Percentiles rank a stretch among this genome's conserved stretches.
These are phyloP conservation scores for Zoanthus sociatus DNA, from an alignment of 92 coral and sea anemone genomes.

Conservation along the genomic window DNA sequence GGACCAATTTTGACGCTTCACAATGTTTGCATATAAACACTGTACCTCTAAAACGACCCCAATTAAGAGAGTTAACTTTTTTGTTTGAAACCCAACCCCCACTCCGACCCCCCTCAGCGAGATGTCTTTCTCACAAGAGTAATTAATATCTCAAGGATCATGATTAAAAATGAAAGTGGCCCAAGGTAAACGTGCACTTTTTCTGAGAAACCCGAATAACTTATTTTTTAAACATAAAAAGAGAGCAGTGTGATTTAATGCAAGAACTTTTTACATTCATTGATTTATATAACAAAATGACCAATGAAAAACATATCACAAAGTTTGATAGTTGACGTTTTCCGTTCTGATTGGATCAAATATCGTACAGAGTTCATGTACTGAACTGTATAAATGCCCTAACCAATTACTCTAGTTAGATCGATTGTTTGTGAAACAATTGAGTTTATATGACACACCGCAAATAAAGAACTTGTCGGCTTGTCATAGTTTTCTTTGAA, in stretches of 20 bases:
- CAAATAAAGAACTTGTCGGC: constrained; percentile 43
- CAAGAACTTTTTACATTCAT: background rate
- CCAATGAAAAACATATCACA: background rate
- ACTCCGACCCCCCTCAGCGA: constrained; percentile 44
- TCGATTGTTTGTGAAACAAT: constrained; percentile 38
- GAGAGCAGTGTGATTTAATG: background rate
- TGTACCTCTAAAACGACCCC: constrained; percentile 16
- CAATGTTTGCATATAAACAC: constrained; percentile 49
- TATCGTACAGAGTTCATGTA: constrained; percentile 18
- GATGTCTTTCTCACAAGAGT: background rate
- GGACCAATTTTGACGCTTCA: background rate
- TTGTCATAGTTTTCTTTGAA: constrained; percentile 32
- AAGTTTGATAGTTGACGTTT: constrained; percentile 1
- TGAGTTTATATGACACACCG: constrained; percentile 18
- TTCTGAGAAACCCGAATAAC: background rate
- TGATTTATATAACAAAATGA: background rate
- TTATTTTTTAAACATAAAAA: background rate
- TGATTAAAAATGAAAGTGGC: background rate
- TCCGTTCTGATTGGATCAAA: constrained; percentile 32
- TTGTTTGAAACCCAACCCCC: constrained; percentile 47
- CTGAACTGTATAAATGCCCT: constrained; percentile 26
- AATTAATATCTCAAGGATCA: constrained; percentile 21
- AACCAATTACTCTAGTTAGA: constrained; percentile 29
- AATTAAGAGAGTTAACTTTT: constrained; percentile 40
- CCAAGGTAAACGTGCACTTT: background rate